These are phyloP conservation scores for Drosophila nigritarsus DNA, from an alignment of 2,888 invertebrate genomes.

Conservation along the genomic window DNA sequence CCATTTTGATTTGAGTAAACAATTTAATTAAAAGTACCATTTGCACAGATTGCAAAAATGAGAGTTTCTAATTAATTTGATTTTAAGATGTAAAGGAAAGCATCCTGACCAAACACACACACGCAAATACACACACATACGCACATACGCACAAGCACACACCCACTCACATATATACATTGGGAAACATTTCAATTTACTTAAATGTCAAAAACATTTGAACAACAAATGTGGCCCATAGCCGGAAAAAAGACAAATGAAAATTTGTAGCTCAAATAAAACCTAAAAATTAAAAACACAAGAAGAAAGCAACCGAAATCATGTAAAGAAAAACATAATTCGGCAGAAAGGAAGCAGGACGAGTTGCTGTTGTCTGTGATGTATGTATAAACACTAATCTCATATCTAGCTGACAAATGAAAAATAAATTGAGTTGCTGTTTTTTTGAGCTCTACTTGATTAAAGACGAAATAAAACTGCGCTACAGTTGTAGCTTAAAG, in stretches of 20 bases:
- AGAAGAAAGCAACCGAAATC: constrained; percentile 24
- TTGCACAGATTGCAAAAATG: constrained; percentile 28
- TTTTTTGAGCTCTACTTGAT: neutral
- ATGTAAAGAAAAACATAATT: constrained; percentile 55
- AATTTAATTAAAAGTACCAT: constrained; percentile 69
- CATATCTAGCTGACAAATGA: constrained; percentile 50
- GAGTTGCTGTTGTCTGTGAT: constrained; percentile 7
- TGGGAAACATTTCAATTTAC: constrained; percentile 58
- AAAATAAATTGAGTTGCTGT: constrained; percentile 33
- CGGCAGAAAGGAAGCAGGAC: constrained; percentile 19
- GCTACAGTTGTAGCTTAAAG: constrained; percentile 2
- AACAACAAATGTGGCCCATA: constrained; percentile 45
- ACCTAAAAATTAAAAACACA: constrained; percentile 21
- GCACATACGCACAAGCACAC: constrained; percentile 12
- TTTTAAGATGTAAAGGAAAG: constrained; percentile 54
- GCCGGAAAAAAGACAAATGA: constrained; percentile 19
- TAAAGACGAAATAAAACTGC: constrained; percentile 1
- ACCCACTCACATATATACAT: constrained; percentile 15
- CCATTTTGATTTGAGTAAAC: constrained; percentile 25
- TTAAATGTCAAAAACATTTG: constrained; percentile 51
- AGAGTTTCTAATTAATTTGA: constrained; percentile 64
- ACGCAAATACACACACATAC: constrained; percentile 4
- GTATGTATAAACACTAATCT: constrained; percentile 49
- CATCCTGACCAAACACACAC: constrained; percentile 21
- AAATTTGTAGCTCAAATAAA: constrained; percentile 39